Evolutionary conservation across 2,113 vertebrate genomes (phyloP).

Genomic region (Phrynosoma blainvillii): DNA sequence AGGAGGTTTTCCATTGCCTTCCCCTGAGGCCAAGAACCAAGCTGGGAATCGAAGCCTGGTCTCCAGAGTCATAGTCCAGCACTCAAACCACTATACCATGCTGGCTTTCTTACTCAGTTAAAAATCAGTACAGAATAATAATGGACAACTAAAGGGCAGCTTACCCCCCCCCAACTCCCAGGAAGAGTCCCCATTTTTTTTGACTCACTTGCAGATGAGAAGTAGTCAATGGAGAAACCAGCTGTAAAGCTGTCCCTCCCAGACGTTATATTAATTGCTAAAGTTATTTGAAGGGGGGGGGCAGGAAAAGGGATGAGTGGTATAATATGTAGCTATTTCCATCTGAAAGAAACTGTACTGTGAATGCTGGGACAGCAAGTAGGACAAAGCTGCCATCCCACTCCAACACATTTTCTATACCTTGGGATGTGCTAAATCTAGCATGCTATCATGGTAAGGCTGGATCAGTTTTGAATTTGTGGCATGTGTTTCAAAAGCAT

Average conservation of each 20-base stretch:
- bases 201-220: background rate
- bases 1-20: no score
- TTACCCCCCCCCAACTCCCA: background rate
- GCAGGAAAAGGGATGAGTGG: background rate
- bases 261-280: background rate
- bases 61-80: no score
- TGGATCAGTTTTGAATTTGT: background rate
- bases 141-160: no score
- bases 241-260: background rate
- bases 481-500: background rate
- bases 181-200: background rate
- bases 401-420: background rate
- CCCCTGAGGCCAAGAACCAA: no score
- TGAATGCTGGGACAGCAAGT: background rate
- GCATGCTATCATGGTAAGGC: background rate
- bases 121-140: background rate
- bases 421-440: background rate
- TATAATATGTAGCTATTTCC: background rate
- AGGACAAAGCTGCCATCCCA: background rate
- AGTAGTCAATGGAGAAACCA: background rate
- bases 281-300: no score
- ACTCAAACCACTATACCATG: no score
- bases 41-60: no score
- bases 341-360: background rate
- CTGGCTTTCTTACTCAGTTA: background rate